Conservation (phyloP, 2,797 vertebrate genomes). For the Eidolon dupreanum region DNA sequence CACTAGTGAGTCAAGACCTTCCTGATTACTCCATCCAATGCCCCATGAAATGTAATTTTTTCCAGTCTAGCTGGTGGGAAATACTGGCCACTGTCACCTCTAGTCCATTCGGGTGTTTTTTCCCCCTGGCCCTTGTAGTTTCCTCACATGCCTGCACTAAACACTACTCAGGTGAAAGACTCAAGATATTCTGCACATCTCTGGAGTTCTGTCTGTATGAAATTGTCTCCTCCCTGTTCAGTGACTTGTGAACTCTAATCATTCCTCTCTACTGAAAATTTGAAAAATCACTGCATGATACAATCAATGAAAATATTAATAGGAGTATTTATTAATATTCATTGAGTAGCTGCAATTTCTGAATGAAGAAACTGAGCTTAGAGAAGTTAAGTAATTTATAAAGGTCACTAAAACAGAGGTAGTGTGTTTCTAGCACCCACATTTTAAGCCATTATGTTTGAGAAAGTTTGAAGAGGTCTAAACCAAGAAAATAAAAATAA, state of each 20-base stretch:
- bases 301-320: background rate
- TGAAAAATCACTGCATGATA: background rate
- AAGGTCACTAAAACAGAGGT: background rate
- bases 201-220: background rate
- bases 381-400: background rate
- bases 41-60: background rate
- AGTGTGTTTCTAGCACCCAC: background rate
- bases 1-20: background rate
- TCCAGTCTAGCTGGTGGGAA: background rate
- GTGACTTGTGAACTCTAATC: background rate
- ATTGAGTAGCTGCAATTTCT: background rate
- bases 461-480: background rate
- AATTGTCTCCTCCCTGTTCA: background rate
- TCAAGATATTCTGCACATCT: background rate
- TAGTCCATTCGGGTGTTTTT: background rate
- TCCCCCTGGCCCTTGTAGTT: background rate
- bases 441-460: background rate
- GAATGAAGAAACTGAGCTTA: background rate
- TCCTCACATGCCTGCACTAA: background rate
- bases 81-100: background rate
- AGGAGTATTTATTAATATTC: background rate
- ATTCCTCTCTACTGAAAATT: background rate
- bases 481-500: conserved; percentile 7
- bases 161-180: background rate
- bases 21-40: background rate